Evolutionary conservation across 2,113 vertebrate genomes (phyloP).

Genomic region (Lagenorhynchus albirostris): DNA sequence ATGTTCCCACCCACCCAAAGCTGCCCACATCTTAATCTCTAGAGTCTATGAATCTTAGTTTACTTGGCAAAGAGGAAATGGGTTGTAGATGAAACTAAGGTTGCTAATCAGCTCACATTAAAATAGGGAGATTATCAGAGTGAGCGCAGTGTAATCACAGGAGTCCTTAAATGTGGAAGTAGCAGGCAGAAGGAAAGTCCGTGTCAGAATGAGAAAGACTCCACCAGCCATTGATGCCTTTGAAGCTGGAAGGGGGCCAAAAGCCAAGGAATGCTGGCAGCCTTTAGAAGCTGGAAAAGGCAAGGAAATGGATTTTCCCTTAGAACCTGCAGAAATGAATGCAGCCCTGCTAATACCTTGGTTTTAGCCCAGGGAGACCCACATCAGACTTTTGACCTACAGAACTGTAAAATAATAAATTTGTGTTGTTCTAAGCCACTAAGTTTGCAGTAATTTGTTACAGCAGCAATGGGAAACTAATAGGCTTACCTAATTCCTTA

Average conservation of each 20-base stretch:
- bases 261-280: background rate
- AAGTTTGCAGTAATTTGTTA: background rate
- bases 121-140: background rate
- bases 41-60: background rate
- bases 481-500: background rate
- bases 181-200: background rate
- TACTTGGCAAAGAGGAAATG: background rate
- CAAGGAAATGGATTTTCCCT: background rate
- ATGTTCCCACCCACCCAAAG: background rate
- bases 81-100: background rate
- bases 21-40: background rate
- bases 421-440: background rate
- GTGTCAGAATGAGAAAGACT: background rate
- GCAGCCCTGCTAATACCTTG: too few relatives aligned
- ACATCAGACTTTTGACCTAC: background rate
- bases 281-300: background rate
- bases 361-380: background rate
- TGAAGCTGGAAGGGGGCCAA: background rate
- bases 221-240: background rate
- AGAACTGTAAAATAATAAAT: background rate
- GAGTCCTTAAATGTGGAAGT: background rate
- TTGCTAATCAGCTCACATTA: background rate
- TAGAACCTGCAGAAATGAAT: background rate
- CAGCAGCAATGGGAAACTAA: background rate
- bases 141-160: background rate